Evolutionary conservation across 2,113 vertebrate genomes (phyloP).

Genomic region (Proterorhinus semilunaris): DNA sequence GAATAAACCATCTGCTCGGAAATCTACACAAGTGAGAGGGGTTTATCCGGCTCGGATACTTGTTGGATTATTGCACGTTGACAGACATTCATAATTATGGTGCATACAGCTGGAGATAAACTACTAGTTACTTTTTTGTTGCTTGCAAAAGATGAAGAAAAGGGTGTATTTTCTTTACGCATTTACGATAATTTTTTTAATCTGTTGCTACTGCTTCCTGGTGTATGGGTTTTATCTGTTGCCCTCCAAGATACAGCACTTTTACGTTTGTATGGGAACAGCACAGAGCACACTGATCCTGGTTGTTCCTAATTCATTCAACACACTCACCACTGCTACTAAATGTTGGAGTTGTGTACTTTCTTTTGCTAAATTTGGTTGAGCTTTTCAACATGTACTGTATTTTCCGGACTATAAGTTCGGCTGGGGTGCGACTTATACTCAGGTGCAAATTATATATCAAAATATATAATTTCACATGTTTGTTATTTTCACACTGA

Average conservation of each 20-base stretch:
- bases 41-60: slow-evolving; percentile 17
- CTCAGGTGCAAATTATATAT: no score
- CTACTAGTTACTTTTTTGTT: background rate
- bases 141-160: background rate
- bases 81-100: slow-evolving; percentile 26
- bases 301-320: no score
- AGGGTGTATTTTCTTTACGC: background rate
- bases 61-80: slow-evolving; percentile 2
- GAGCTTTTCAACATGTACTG: no score
- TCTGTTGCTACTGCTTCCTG: background rate
- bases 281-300: no score
- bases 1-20: slow-evolving; percentile 18
- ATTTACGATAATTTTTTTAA: background rate
- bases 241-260: background rate
- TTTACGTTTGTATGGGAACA: no score
- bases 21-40: slow-evolving; percentile 1
- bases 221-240: background rate
- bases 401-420: no score
- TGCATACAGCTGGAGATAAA: slow-evolving; percentile 16
- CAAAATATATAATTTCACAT: no score
- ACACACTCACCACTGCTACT: no score
- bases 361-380: no score
- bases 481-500: no score
- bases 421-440: no score
- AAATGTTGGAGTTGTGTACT: no score